These are phyloP conservation scores for Litoditis marina DNA, from an alignment of 2,888 invertebrate species.

Conservation along the genomic window DNA sequence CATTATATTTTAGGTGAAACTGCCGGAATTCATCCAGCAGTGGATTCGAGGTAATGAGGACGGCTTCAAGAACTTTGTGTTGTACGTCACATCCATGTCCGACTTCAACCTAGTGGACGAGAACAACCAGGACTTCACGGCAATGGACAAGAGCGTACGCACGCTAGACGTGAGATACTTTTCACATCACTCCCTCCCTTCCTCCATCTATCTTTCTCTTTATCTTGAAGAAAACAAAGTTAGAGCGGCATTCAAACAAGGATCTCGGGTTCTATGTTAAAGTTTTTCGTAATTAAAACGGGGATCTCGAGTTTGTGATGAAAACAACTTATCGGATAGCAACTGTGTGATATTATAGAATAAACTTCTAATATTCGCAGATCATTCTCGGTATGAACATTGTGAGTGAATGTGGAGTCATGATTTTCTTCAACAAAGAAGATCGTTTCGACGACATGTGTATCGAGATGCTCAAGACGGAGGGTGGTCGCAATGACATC, in stretches of 20 bases:
- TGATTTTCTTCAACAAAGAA: conserved; percentile 58
- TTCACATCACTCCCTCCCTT: background rate
- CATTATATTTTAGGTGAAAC: conserved; percentile 32
- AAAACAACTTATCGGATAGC: too few relatives aligned
- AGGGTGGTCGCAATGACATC: conserved; percentile 12
- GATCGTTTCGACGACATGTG: conserved; percentile 51
- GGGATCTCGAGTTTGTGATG: too few relatives aligned
- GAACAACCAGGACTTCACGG: conserved; percentile 41
- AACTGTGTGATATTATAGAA: too few relatives aligned
- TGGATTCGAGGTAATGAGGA: conserved; percentile 36
- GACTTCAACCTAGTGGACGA: conserved; percentile 52
- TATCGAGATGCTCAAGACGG: conserved; percentile 7
- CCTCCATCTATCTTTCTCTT: too few relatives aligned
- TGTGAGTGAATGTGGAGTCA: conserved; percentile 49
- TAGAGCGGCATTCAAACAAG: too few relatives aligned
- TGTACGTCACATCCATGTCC: conserved; percentile 55
- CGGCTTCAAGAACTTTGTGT: conserved; percentile 45
- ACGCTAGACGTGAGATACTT: conserved; percentile 24
- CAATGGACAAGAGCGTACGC: conserved; percentile 49
- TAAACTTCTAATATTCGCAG: conserved; percentile 28
- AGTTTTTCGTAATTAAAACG: too few relatives aligned
- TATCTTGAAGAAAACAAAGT: too few relatives aligned
- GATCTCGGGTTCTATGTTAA: too few relatives aligned
- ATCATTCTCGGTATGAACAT: conserved; percentile 35
- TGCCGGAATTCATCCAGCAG: conserved; percentile 45